Evolutionary conservation across 2,888 invertebrate species (phyloP).

Genomic region (Branchellion lobata): DNA sequence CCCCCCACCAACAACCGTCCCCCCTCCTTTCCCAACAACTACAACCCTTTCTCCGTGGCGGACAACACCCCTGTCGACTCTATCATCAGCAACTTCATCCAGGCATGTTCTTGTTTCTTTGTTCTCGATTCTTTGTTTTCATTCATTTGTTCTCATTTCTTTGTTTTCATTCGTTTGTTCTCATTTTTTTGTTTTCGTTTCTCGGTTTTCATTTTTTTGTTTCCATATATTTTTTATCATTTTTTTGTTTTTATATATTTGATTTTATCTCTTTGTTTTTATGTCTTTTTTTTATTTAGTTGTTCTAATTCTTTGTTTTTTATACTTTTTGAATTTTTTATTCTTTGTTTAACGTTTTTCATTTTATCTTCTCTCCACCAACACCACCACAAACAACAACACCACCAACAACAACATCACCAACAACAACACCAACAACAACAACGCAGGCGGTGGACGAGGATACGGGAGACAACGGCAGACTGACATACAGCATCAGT

Average conservation of each 20-base stretch:
- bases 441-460: constrained; percentile 18
- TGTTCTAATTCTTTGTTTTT: too few relatives aligned
- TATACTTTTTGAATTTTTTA: too few relatives aligned
- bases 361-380: too few relatives aligned
- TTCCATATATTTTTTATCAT: too few relatives aligned
- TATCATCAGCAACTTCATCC: constrained; percentile 22
- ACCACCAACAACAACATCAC: too few relatives aligned
- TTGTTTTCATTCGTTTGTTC: background rate
- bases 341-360: too few relatives aligned
- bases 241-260: too few relatives aligned
- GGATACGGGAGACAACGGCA: constrained; percentile 15
- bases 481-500: constrained; percentile 24
- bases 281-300: too few relatives aligned
- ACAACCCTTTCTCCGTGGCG: constrained; percentile 28
- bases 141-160: background rate
- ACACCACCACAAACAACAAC: too few relatives aligned
- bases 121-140: background rate
- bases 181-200: background rate
- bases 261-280: too few relatives aligned
- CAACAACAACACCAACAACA: too few relatives aligned
- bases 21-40: constrained; percentile 32
- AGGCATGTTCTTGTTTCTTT: constrained; percentile 22
- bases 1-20: constrained; percentile 36
- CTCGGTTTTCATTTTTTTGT: too few relatives aligned
- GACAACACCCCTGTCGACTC: constrained; percentile 26